These are phyloP conservation scores for Pseudocheirus occidentalis DNA, from an alignment of 2,797 vertebrate species.

Conservation along the genomic window DNA sequence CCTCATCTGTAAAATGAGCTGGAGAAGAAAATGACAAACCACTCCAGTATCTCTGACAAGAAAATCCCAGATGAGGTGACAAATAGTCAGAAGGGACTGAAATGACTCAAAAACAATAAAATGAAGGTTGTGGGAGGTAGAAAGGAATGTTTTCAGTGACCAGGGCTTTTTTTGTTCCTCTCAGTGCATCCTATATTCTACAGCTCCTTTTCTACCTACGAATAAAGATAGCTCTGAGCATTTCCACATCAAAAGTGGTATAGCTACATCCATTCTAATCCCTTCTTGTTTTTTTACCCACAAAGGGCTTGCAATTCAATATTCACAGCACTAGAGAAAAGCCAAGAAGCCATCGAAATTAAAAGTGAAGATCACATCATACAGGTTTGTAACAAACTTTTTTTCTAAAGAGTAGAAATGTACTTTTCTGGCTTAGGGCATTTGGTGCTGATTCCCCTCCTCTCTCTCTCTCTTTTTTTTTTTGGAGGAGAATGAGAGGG, in stretches of 20 bases:
- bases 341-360: slow-evolving; percentile 98
- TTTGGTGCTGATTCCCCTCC: background rate
- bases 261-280: slow-evolving; percentile 55
- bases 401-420: slow-evolving; percentile 60
- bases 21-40: background rate
- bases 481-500: background rate
- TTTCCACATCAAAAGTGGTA: background rate
- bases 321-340: slow-evolving; percentile 97
- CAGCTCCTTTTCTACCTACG: background rate
- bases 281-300: slow-evolving; percentile 54
- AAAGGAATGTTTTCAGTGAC: background rate
- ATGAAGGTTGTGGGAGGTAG: background rate
- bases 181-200: background rate
- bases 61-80: background rate
- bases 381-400: slow-evolving; percentile 88
- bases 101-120: background rate
- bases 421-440: slow-evolving; percentile 5
- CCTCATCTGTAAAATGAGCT: background rate
- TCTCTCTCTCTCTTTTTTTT: background rate
- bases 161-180: background rate
- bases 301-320: slow-evolving; percentile 95
- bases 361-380: slow-evolving; percentile 97
- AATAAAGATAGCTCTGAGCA: background rate
- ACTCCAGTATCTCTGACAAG: background rate
- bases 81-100: background rate